These are phyloP conservation scores for Puffinus mauretanicus DNA, from an alignment of 2,113 vertebrate genomes.

Conservation along the genomic window DNA sequence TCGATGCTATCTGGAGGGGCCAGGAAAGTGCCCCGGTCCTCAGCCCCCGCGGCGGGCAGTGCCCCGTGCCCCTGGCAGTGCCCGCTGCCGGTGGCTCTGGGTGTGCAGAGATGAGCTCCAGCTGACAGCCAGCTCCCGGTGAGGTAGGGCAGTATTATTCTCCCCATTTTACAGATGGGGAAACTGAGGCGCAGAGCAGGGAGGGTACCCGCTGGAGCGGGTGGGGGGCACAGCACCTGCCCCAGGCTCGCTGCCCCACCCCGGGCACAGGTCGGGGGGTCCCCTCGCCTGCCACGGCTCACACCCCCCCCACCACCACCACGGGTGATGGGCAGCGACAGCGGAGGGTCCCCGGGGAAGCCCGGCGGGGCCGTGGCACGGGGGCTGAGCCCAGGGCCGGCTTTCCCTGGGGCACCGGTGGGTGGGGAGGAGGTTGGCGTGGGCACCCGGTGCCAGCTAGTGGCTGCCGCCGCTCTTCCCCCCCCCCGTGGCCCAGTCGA, in stretches of 20 bases:
- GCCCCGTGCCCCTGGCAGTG: background rate
- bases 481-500: conserved; percentile 86
- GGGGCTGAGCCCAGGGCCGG: background rate
- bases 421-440: background rate
- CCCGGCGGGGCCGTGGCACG: conserved; percentile 19
- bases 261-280: background rate
- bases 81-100: background rate
- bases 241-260: background rate
- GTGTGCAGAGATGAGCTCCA: background rate
- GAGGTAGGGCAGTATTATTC: conserved; percentile 50
- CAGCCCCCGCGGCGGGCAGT: accelerated
- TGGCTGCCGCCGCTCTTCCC: conserved; percentile 81
- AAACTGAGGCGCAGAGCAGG: conserved; percentile 6
- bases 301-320: background rate
- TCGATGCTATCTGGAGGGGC: background rate
- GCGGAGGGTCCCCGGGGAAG: background rate
- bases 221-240: background rate
- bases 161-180: conserved; percentile 42
- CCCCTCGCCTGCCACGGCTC: background rate
- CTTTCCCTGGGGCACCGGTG: background rate
- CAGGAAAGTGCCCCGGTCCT: background rate
- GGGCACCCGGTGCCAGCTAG: conserved; percentile 70
- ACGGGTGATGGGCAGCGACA: background rate
- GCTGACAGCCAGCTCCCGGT: background rate
- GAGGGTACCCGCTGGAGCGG: background rate